Base-by-base conservation (phyloP, 35 echinoderm and acorn worm genomes). In the Eucidaris tribuloides region DNA sequence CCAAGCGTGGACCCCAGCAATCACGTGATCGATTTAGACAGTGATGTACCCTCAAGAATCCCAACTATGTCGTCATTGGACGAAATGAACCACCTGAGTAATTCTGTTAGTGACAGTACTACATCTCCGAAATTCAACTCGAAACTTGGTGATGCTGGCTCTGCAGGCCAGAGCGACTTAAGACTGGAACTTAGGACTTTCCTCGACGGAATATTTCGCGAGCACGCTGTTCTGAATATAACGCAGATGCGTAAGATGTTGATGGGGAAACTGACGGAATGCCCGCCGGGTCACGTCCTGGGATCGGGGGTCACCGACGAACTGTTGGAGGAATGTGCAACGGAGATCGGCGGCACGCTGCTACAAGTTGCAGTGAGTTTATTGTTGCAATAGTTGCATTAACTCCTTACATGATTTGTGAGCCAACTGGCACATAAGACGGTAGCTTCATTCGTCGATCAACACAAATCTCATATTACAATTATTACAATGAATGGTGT, bases 341-440 rank as follows among this genome's bases (percentile, higher is more conserved):
- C 81, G 17, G 79, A 89, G 22, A 76, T 74, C 3, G 86, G 86
- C 24, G 91, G 86, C 31, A 80, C 46, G 20, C 35, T 79, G 17
- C 81, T 94, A 19, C 81, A 89, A 13, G 76, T 94, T 55, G 58
- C 91, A n/a, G 91, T 94, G 79, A 89, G 86, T 85, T 24, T n/a
- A n/a, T n/a, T n/a, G n/a, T n/a, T 14, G 11, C 50, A 55, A 13
- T 14, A 22, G 50, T 55, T 55, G 50, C 22, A 14, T 13, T 14
- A 55, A 55, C 50, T 55, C 22, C 13, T 22, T 55, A 13, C 50
- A n/a, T n/a, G n/a, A n/a, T n/a, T n/a, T n/a, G n/a, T n/a, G n/a
- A n/a, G n/a, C n/a, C n/a, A n/a, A n/a, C 13, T 55, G n/a, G n/a
- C n/a, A n/a, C n/a, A n/a, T n/a, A n/a, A n/a, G n/a, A n/a, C n/a